phyloP scores from a whole-genome alignment of 2,888 invertebrate genomes.

The Flexamia atlantica region DNA sequence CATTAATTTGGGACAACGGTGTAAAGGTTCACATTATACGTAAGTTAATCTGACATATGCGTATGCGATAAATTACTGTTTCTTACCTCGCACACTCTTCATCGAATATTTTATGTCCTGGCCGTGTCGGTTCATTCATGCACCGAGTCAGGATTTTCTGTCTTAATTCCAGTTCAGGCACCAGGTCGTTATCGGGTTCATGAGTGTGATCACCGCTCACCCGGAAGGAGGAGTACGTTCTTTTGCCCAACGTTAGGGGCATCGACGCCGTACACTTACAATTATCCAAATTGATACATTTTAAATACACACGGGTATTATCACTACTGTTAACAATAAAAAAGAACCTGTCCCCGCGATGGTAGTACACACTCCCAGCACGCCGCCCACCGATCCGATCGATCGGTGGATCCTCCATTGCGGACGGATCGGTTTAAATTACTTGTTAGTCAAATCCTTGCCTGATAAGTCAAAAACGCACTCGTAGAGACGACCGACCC shows the following conservation, averaged over 20 bases:
- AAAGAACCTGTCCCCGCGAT: not conserved
- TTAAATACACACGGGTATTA: not conserved
- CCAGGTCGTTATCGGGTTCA: not conserved
- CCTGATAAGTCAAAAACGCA: too few species aligned
- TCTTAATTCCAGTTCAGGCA: not conserved
- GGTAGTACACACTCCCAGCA: not conserved
- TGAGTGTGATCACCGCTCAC: not conserved
- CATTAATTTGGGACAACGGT: too few species aligned
- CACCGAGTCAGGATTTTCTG: not conserved
- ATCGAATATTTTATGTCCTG: not conserved
- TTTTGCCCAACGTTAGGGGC: not conserved
- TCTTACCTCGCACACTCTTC: not conserved
- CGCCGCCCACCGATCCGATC: not conserved
- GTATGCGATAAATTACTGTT: too few species aligned
- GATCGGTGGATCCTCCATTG: not conserved
- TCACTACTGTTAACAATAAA: not conserved
- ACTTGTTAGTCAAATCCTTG: too few species aligned
- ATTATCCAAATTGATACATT: not conserved
- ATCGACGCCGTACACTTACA: not conserved
- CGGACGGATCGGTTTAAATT: too few species aligned
- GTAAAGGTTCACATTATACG: too few species aligned
- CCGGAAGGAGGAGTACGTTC: not conserved
- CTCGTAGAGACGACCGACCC: too few species aligned
- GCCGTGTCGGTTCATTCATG: not conserved
- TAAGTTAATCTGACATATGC: too few species aligned